Base-by-base conservation (phyloP, 2,888 invertebrate genomes). In the Drosophila differens region DNA sequence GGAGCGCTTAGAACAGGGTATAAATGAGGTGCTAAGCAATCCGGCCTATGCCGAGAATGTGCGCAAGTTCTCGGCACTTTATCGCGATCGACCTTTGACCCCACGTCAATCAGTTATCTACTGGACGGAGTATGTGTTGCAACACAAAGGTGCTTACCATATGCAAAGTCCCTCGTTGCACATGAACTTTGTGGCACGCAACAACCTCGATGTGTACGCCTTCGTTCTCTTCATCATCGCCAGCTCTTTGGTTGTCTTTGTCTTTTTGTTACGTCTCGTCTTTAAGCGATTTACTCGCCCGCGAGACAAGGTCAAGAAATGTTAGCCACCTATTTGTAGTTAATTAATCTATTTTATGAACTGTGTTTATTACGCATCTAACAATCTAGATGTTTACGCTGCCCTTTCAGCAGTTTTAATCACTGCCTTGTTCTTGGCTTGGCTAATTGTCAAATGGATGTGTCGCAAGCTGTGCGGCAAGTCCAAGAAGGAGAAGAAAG, bases 51-150 rank as follows among this genome's bases (percentile, higher is more conserved):
- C 33, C 0, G 33, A 79, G 14, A 79, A 78, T 16, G 94, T 94
- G 6, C 90, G 91, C 63, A 92, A 92, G 55, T 80, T 94, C 19
- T 94, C 95, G 0, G 57, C 61, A 0, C 91, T 94, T 35, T 95
- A 94, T 74, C 94, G 93, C 72, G 95, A 95, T 84, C 93, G 95
- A 57, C 95, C 95, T 0, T 90, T 94, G 87, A 93, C 89, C 22
- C 93, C 94, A 0, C 87, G 94, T 47, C 94, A 95, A 59, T 94
- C 94, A 0, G 94, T 95, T 0, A 91, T 94, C 79, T 95, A 89
- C 83, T 95, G 95, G 95, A 93, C 95, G 32, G 95, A 95, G 78
- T 95, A 95, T 83, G 94, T 95, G 0, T 91, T 95, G 5, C 93
- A 95, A 14, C 92, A 95, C 83, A 94, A 94, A 39, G 95, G 95